Conservation (phyloP, 30 jellyfish, hydroid and myxozoan species). For the Nemopilema nomurai region DNA sequence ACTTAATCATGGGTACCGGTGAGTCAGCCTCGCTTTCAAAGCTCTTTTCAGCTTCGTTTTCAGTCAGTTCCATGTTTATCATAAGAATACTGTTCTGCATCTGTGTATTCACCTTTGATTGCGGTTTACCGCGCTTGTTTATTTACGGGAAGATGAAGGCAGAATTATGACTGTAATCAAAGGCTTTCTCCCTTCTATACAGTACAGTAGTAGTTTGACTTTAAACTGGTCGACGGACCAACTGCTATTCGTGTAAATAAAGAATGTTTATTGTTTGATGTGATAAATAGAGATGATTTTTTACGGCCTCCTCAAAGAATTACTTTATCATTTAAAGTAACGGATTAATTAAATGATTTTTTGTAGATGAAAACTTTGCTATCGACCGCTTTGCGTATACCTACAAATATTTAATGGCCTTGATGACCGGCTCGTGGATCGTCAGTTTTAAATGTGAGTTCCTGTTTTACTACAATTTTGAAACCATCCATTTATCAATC, state of each 20-base stretch:
- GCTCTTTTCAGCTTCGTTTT: neutral
- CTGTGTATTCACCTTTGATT: too few species aligned
- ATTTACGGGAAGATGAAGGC: too few species aligned
- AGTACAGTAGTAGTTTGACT: too few species aligned
- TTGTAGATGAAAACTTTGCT: slow-evolving; percentile 67
- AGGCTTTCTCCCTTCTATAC: too few species aligned
- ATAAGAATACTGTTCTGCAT: neutral
- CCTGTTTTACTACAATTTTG: too few species aligned
- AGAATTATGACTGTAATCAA: too few species aligned
- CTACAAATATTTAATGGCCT: slow-evolving; percentile 80
- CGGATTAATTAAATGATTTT: neutral
- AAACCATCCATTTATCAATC: too few species aligned
- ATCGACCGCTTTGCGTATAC: slow-evolving; percentile 77
- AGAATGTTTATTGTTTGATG: too few species aligned
- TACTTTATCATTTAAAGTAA: neutral
- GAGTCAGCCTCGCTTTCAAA: neutral
- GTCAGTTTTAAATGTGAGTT: slow-evolving; percentile 84
- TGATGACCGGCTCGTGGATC: slow-evolving; percentile 90
- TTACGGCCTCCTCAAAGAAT: neutral
- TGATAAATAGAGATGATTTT: too few species aligned
- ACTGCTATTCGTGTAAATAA: too few species aligned
- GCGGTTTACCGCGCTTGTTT: too few species aligned
- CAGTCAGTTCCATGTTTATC: neutral
- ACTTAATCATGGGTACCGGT: slow-evolving; percentile 82
- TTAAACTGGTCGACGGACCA: too few species aligned